Evolutionary conservation across 2,797 vertebrate species (phyloP).

Genomic region (Odontamblyopus lacepedii): DNA sequence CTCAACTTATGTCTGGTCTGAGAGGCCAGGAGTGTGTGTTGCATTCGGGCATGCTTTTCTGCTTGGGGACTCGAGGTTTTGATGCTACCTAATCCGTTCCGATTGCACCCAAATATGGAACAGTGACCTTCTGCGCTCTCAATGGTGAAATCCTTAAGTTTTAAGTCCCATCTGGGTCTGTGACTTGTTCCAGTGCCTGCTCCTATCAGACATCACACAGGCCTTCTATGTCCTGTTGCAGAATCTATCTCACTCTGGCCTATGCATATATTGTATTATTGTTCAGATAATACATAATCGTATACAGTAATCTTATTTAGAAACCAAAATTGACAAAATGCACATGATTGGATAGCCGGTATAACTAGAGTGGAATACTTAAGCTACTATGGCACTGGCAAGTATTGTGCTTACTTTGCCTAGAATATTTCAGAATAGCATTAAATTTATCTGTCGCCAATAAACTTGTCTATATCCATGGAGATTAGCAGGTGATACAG

Average conservation of each 20-base stretch:
- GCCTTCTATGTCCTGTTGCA: constrained; percentile 21
- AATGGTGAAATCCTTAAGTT: constrained; percentile 34
- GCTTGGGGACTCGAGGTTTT: constrained; percentile 43
- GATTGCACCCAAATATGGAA: constrained; percentile 52
- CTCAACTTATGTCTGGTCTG: constrained; percentile 47
- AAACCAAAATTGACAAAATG: constrained; percentile 17
- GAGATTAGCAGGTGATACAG: too few relatives aligned
- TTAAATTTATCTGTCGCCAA: too few relatives aligned
- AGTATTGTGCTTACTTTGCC: too few relatives aligned
- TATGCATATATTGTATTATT: constrained; percentile 7
- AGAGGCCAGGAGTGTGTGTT: constrained; percentile 22
- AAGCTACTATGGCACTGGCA: too few relatives aligned
- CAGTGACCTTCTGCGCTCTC: constrained; percentile 56
- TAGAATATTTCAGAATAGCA: too few relatives aligned
- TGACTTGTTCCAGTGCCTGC: constrained; percentile 10
- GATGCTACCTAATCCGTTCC: constrained; percentile 60
- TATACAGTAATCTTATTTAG: not conserved
- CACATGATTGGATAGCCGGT: not conserved
- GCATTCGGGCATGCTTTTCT: constrained; percentile 48
- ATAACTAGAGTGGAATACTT: too few relatives aligned
- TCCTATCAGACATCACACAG: not conserved
- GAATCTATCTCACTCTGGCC: constrained; percentile 25
- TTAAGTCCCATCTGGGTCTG: constrained; percentile 32
- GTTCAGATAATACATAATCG: constrained; percentile 1
- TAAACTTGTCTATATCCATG: too few relatives aligned